Percentiles rank a stretch among this genome's conserved stretches.
Conservation (phyloP, 2,113 vertebrate genomes). For the Columba livia region DNA sequence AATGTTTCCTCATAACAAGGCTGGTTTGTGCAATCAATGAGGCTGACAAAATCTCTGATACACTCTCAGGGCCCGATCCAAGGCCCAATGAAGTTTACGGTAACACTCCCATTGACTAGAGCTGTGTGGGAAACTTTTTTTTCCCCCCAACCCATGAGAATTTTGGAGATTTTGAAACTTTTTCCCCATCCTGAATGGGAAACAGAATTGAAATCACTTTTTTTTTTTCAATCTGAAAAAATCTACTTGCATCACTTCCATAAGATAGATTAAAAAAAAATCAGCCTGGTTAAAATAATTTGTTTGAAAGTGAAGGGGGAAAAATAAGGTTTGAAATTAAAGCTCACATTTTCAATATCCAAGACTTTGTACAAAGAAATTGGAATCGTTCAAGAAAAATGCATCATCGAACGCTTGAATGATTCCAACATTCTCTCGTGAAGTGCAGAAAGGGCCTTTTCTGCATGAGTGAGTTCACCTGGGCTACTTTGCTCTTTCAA, state of each 20-base stretch:
- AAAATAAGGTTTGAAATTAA: neutral
- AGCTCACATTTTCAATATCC: neutral
- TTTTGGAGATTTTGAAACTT: neutral
- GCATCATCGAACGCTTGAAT: neutral
- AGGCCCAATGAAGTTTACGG: conserved; percentile 18
- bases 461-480: neutral
- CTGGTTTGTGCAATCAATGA: conserved; percentile 64
- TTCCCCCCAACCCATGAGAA: neutral
- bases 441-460: neutral
- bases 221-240: neutral
- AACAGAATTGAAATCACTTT: neutral
- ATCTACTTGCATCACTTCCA: neutral
- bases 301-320: neutral
- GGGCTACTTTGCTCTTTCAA: conserved; percentile 9
- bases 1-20: conserved; percentile 60
- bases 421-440: neutral
- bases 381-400: neutral
- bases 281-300: neutral
- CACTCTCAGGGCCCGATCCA: conserved; percentile 35
- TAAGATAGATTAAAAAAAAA: neutral
- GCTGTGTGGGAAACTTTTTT: conserved; percentile 12
- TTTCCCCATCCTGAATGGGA: neutral
- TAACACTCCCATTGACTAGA: conserved; percentile 46
- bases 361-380: neutral
- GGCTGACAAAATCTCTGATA: conserved; percentile 46